Evolutionary conservation across 2,113 vertebrate species (phyloP), one percentile per base, ranked within the genome.

Genomic region (Cryptoleucopteryx plumbea): DNA sequence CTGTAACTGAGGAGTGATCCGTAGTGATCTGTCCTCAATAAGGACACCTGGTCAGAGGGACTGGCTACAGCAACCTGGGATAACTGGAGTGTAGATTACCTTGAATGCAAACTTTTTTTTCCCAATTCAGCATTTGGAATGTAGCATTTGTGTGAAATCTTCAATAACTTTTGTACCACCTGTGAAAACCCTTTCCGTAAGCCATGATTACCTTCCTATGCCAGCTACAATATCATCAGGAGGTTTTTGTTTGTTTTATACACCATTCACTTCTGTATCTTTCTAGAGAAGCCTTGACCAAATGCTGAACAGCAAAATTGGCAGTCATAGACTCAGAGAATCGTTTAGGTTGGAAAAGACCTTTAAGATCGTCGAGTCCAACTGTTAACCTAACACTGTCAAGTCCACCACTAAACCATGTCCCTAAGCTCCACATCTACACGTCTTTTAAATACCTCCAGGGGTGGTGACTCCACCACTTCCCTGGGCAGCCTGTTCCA

Each of bases 91-190:
- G 14, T 11, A 34, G 27, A 17, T 34, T 23, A 9, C 12, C 7
- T 58, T 38, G 21, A 72, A 34, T 9, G 4, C 2, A 31, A 68
- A 1, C 0, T 6, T 52, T 62, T 62, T 23, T 7, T 4, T 5
- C 13, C 7, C 1, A 47, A 0, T n/a, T 83, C 3, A 66, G 16
- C 15, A 65, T 40, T 75, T 55, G 7, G 1, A 1, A 10, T 16
- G 5, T 11, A 65, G 2, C 2, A 80, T 40, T 72, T 67, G 3
- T 10, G 23, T 59, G 20, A 82, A 82, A 45, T n/a, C 6, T 45
- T 74, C 34, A 48, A 10, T 6, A 50, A 29, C 9, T 66, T 87
- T 66, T 6, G 3, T 42, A 53, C 5, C 16, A 26, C 7, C 6
- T 13, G 8, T 0, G 0, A 58, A 82, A 93, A 29, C 1, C 29